These are phyloP conservation scores for Dreissena polymorpha DNA, from an alignment of 1,140 invertebrate species.

Conservation along the genomic window DNA sequence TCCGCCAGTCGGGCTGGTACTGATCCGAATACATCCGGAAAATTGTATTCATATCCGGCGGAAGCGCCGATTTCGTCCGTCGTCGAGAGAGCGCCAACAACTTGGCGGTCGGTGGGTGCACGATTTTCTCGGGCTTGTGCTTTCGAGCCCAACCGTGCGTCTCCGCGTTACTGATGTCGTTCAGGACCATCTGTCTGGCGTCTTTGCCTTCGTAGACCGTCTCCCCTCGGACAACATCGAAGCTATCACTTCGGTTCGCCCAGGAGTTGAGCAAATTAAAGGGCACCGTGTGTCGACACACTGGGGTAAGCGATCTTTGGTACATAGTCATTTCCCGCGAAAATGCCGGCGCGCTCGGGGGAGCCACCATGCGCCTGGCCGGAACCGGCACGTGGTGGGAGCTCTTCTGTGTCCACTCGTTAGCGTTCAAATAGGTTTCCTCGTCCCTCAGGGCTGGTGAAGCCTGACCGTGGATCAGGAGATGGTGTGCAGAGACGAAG, in stretches of 20 bases:
- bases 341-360: slow-evolving; percentile 60
- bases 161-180: slow-evolving; percentile 65
- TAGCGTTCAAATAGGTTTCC: slow-evolving; percentile 72
- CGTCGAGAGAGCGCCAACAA: slow-evolving; percentile 57
- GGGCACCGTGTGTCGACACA: slow-evolving; percentile 57
- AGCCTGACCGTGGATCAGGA: slow-evolving; percentile 69
- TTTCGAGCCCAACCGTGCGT: slow-evolving; percentile 57
- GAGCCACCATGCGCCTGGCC: slow-evolving; percentile 33
- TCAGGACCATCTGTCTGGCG: slow-evolving; percentile 67
- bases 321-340: slow-evolving; percentile 72
- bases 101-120: slow-evolving; percentile 67
- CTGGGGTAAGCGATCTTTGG: slow-evolving; percentile 51
- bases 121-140: slow-evolving; percentile 32
- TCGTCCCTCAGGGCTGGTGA: slow-evolving; percentile 71
- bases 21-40: slow-evolving; percentile 75
- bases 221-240: slow-evolving; percentile 57
- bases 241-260: slow-evolving; percentile 34
- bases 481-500: slow-evolving; percentile 70
- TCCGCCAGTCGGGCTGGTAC: slow-evolving; percentile 70
- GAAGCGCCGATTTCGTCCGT: slow-evolving; percentile 52
- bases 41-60: slow-evolving; percentile 66
- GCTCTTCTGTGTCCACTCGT: slow-evolving; percentile 69
- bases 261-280: slow-evolving; percentile 32
- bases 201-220: slow-evolving; percentile 67
- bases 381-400: slow-evolving; percentile 50